Conservation (phyloP, 2,113 vertebrate genomes). For the Platysternon megacephalum region DNA sequence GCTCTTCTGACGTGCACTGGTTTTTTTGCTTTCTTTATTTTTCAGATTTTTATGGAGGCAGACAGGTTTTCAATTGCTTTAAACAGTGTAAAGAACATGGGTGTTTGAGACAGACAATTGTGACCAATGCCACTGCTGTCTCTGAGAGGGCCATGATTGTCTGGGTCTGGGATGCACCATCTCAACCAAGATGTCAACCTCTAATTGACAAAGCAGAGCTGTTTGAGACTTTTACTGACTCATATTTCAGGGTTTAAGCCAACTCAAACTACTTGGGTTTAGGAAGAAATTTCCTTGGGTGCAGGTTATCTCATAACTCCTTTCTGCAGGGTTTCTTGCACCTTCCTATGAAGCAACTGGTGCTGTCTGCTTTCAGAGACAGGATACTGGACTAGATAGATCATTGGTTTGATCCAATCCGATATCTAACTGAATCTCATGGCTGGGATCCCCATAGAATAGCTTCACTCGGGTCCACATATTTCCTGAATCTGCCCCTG, state of each 20-base stretch:
- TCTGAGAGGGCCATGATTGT: neutral
- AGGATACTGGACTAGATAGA: neutral
- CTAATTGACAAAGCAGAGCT: neutral
- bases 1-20: neutral
- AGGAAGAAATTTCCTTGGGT: neutral
- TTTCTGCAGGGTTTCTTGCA: neutral
- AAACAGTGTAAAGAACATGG: neutral
- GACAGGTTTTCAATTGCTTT: neutral
- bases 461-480: neutral
- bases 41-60: neutral
- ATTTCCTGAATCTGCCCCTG: neutral
- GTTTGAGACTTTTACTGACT: neutral
- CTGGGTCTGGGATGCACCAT: neutral
- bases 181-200: neutral
- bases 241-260: neutral
- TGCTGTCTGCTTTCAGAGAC: neutral
- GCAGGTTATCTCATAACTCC: neutral
- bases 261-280: neutral
- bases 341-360: neutral
- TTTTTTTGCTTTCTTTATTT: too few relatives aligned
- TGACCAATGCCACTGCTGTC: too few relatives aligned
- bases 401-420: neutral
- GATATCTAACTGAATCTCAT: neutral
- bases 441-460: neutral
- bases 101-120: neutral